Percentiles rank a stretch among this genome's conserved stretches.
Evolutionary conservation across 2,888 invertebrate species (phyloP).

Genomic region (Orthosia gothica): DNA sequence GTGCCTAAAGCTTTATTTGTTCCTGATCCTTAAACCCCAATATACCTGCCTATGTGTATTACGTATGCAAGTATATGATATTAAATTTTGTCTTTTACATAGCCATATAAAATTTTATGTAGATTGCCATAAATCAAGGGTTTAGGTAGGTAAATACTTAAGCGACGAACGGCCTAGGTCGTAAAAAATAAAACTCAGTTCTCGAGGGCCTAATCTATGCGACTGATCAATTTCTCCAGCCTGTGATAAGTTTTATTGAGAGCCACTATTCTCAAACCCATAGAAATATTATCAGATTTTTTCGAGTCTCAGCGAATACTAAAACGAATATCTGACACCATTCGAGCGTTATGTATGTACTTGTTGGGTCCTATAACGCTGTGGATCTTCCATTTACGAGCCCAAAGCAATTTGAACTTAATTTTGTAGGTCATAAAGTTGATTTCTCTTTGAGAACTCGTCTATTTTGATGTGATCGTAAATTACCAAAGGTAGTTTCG

Average conservation of each 20-base stretch:
- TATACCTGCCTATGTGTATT: not conserved
- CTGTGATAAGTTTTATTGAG: conserved; percentile 58
- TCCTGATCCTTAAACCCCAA: not conserved
- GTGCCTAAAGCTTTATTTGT: conserved; percentile 3
- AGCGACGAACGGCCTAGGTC: conserved; percentile 33
- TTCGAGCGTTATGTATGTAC: conserved; percentile 63
- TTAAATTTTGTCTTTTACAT: not conserved
- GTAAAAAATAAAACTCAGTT: conserved; percentile 43
- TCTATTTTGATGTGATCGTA: conserved; percentile 62
- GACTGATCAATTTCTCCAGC: conserved; percentile 50
- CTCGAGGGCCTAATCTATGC: conserved; percentile 44
- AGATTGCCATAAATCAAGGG: conserved; percentile 34
- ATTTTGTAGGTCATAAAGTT: conserved; percentile 55
- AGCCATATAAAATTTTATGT: conserved; percentile 9
- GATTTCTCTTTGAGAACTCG: conserved; percentile 57
- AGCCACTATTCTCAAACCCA: conserved; percentile 59
- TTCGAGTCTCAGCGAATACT: conserved; percentile 71
- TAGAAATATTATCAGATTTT: conserved; percentile 74
- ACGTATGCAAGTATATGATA: not conserved
- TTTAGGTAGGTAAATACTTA: conserved; percentile 6
- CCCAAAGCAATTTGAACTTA: conserved; percentile 61
- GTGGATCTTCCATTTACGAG: conserved; percentile 51
- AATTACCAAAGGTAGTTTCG: conserved; percentile 62
- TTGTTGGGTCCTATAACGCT: conserved; percentile 61
- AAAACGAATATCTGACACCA: conserved; percentile 67